Conservation (phyloP, 2,888 invertebrate species). For the Drosophila recens region DNA sequence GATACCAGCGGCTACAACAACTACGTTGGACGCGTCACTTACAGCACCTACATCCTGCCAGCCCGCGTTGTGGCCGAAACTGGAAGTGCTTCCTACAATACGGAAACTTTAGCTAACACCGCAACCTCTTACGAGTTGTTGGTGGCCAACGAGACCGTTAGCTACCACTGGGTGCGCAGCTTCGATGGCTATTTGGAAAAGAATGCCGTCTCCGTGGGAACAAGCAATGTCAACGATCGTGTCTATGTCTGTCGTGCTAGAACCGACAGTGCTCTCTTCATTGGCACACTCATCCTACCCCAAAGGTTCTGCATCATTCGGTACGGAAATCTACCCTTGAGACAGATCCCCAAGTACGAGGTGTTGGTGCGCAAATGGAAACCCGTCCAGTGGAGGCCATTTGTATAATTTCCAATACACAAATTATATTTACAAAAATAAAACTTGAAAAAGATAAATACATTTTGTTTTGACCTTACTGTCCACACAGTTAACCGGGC, state of each 20-base stretch:
- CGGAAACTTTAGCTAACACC: neutral
- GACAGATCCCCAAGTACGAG: conserved; percentile 44
- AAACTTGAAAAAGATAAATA: no score
- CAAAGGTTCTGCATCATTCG: conserved; percentile 30
- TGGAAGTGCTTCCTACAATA: conserved; percentile 38
- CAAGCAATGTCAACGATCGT: conserved; percentile 26
- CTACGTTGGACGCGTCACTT: conserved; percentile 50
- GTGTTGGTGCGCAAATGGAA: conserved; percentile 35
- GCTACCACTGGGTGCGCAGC: conserved; percentile 52
- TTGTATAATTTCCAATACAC: neutral
- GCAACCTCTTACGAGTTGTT: neutral
- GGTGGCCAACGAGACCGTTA: conserved; percentile 21
- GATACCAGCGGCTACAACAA: conserved; percentile 56
- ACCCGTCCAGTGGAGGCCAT: neutral
- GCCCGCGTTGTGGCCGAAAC: conserved; percentile 58
- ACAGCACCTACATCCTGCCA: conserved; percentile 33
- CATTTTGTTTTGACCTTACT: no score
- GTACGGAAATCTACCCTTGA: conserved; percentile 14
- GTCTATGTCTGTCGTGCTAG: conserved; percentile 45
- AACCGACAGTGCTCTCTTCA: conserved; percentile 22
- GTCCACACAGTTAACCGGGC: no score
- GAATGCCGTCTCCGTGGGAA: conserved; percentile 53
- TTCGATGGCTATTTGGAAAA: conserved; percentile 49
- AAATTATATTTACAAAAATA: no score
- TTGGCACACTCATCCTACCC: conserved; percentile 35